Percentiles rank a stretch among this genome's conserved stretches.
phyloP scores from a whole-genome alignment of 2,888 invertebrate genomes.

The Noctuana brunneofusca region DNA sequence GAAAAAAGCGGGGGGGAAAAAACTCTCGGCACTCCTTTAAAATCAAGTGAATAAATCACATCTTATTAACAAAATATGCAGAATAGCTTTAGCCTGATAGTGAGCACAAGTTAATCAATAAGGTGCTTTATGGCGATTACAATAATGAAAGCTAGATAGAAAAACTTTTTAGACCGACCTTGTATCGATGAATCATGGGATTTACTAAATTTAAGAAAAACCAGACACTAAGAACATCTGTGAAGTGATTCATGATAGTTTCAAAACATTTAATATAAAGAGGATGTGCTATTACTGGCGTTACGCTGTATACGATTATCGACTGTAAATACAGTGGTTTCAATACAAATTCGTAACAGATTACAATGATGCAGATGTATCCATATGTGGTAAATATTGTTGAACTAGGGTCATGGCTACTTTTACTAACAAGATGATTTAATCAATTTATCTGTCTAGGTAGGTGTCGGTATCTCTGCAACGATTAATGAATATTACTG shows the following conservation, averaged over 20 bases:
- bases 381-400: constrained; percentile 43
- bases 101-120: no score
- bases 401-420: constrained; percentile 48
- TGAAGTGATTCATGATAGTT: constrained; percentile 23
- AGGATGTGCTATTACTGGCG: constrained; percentile 42
- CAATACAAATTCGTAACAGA: constrained; percentile 18
- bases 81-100: no score
- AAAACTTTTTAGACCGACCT: background rate
- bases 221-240: background rate
- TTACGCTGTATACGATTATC: constrained; percentile 39
- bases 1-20: no score
- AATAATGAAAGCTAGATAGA: no score
- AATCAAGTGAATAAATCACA: no score
- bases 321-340: constrained; percentile 29
- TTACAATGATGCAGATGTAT: constrained; percentile 39
- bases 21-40: no score
- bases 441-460: no score
- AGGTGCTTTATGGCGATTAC: no score
- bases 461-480: no score
- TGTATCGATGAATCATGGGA: background rate
- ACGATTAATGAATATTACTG: no score
- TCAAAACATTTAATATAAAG: constrained; percentile 25
- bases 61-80: no score
- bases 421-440: background rate
- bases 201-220: background rate